phyloP scores from a whole-genome alignment of 2,113 vertebrate species.

The Cacatua alba region DNA sequence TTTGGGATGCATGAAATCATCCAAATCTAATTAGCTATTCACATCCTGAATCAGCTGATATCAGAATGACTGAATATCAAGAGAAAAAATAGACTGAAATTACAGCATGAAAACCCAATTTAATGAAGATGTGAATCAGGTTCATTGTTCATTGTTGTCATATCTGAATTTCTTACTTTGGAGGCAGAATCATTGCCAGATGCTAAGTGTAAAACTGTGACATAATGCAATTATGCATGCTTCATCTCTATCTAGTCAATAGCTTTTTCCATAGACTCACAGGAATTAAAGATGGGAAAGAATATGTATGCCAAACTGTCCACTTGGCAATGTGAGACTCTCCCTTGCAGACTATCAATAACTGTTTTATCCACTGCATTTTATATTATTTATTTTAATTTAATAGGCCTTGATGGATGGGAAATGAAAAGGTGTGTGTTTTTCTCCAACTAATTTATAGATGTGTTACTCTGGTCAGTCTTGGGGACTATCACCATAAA shows the following conservation, averaged over 20 bases:
- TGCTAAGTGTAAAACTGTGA: constrained; percentile 22
- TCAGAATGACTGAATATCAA: constrained; percentile 25
- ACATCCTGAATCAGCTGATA: constrained; percentile 45
- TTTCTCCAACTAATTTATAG: neutral
- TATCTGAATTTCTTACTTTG: constrained; percentile 26
- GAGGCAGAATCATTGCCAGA: constrained; percentile 5
- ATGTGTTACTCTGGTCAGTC: neutral
- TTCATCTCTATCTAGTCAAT: constrained; percentile 23
- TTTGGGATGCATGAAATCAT: constrained; percentile 7
- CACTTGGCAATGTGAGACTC: neutral
- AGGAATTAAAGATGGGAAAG: neutral
- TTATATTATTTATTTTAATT: neutral
- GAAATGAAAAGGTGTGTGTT: neutral
- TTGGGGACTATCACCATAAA: neutral
- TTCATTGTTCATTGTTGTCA: constrained; percentile 32
- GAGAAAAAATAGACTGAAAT: constrained; percentile 43
- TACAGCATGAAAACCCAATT: neutral
- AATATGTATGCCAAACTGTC: neutral
- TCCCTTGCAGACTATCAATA: neutral
- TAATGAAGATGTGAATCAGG: constrained; percentile 47
- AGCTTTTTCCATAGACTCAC: neutral
- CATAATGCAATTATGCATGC: constrained; percentile 21
- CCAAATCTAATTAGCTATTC: constrained; percentile 53
- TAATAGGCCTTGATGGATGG: neutral
- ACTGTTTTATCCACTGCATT: neutral